These are phyloP conservation scores for Steinernema feltiae DNA, from an alignment of 1,140 invertebrate species.

Conservation along the genomic window DNA sequence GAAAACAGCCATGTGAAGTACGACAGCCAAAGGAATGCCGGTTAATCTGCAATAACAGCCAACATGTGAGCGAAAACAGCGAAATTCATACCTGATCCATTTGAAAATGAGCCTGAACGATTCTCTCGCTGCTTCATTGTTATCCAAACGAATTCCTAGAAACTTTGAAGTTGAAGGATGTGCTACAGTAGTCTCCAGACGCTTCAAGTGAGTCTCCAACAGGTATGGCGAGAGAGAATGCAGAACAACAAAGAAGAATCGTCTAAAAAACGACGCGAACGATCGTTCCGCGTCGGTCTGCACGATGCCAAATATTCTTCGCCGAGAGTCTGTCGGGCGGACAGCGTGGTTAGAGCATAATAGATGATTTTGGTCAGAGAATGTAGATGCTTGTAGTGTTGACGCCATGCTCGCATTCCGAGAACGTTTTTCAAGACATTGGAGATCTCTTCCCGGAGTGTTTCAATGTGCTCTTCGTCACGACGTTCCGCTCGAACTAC, in stretches of 20 bases:
- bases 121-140: neutral
- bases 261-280: neutral
- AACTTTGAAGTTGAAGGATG: neutral
- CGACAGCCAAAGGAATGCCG: neutral
- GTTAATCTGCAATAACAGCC: neutral
- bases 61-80: no score
- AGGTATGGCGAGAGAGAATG: neutral
- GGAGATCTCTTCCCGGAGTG: neutral
- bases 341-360: neutral
- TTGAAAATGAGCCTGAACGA: neutral
- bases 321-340: neutral
- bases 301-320: neutral
- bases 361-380: no score
- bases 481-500: neutral
- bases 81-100: neutral
- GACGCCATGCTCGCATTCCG: neutral
- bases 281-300: neutral
- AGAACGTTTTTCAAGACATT: neutral
- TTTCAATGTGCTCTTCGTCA: neutral
- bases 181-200: neutral
- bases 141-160: neutral
- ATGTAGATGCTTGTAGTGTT: neutral
- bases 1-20: neutral
- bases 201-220: neutral
- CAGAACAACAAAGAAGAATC: neutral